phyloP scores from a whole-genome alignment of 2,888 invertebrate genomes.

The Drosophila histrio region DNA sequence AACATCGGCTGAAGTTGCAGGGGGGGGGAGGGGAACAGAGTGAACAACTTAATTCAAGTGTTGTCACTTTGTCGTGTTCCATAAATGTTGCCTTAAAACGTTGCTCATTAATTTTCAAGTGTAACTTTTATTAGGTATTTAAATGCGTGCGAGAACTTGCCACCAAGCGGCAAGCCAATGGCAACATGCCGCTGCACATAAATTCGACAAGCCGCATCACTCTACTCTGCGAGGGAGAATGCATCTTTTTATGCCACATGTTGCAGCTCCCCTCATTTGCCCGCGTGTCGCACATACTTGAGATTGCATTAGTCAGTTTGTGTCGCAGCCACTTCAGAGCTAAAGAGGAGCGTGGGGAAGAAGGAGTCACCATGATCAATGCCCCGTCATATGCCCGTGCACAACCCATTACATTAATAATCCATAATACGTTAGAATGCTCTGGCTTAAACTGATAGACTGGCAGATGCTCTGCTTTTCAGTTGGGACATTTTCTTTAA shows the following conservation, averaged over 20 bases:
- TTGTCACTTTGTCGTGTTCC: constrained; percentile 82
- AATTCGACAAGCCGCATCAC: constrained; percentile 61
- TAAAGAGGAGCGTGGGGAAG: neutral
- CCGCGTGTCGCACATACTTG: constrained; percentile 71
- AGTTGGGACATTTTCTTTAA: no score
- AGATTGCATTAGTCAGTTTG: constrained; percentile 77
- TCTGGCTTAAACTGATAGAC: neutral
- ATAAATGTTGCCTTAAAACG: constrained; percentile 79
- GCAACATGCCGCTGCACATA: constrained; percentile 76
- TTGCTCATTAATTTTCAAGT: constrained; percentile 84
- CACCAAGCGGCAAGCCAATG: constrained; percentile 71
- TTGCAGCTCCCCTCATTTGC: constrained; percentile 47
- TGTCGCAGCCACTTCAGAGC: constrained; percentile 54
- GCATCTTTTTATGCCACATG: constrained; percentile 68
- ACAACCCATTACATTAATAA: constrained; percentile 81
- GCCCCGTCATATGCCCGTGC: constrained; percentile 68
- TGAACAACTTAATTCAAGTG: constrained; percentile 82
- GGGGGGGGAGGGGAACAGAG: constrained; percentile 13
- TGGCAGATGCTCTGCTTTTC: constrained; percentile 1
- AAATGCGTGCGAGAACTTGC: constrained; percentile 78
- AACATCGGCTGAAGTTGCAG: neutral
- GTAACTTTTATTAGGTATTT: constrained; percentile 82
- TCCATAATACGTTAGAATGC: constrained; percentile 46
- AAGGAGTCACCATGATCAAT: constrained; percentile 69
- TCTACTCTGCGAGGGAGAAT: constrained; percentile 22